phyloP scores from a whole-genome alignment of 2,797 vertebrate genomes.

The Sebastes baramenuke region DNA sequence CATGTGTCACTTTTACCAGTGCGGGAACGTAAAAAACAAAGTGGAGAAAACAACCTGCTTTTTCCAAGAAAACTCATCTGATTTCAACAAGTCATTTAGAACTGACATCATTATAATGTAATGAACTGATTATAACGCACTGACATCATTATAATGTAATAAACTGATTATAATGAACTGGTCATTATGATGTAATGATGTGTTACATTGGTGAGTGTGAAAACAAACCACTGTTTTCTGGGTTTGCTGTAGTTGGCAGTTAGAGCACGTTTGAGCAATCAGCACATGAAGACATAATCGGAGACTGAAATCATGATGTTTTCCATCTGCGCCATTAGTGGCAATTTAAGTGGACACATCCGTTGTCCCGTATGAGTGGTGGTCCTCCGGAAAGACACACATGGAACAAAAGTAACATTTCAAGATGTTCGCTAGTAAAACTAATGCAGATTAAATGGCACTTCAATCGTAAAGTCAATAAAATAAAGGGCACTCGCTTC shows the following conservation, averaged over 20 bases:
- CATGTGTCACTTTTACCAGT: not conserved
- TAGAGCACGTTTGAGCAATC: not conserved
- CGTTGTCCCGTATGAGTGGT: not conserved
- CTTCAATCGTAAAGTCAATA: not conserved
- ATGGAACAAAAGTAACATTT: not conserved
- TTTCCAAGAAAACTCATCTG: slow-evolving; percentile 4
- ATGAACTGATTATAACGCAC: not conserved
- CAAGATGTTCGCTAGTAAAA: not conserved
- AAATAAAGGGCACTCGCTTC: not conserved
- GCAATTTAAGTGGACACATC: not conserved
- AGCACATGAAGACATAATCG: not conserved
- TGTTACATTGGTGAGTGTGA: not conserved
- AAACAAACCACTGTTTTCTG: not conserved
- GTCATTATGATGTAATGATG: not conserved
- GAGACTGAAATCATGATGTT: not conserved
- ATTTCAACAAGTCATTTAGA: not conserved
- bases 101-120: not conserved
- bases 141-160: not conserved
- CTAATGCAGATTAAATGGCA: not conserved
- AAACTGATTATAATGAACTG: not conserved
- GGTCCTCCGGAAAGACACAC: not conserved
- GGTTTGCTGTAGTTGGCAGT: not conserved
- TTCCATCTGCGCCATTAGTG: not conserved
- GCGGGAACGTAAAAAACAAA: not conserved
- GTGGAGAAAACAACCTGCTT: not conserved